Conservation (phyloP, 2,113 vertebrate genomes). For the Sialia sialis region DNA sequence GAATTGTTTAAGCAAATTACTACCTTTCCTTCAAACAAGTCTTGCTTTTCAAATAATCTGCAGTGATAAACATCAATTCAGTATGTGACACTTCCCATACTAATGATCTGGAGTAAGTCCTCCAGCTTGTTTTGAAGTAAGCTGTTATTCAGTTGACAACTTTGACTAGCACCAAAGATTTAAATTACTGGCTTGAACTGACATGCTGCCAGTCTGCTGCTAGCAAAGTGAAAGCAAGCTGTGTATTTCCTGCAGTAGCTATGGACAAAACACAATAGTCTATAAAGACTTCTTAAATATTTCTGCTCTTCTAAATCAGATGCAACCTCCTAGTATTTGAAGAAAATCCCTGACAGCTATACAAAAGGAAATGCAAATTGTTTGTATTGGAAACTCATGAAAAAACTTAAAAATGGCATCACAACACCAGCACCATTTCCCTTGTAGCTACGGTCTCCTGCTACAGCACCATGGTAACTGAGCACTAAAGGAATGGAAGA, state of each 20-base stretch:
- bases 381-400: background rate
- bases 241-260: background rate
- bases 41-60: slow-evolving; percentile 30
- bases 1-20: background rate
- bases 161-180: slow-evolving; percentile 50
- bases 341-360: background rate
- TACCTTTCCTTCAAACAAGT: background rate
- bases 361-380: background rate
- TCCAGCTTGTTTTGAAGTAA: slow-evolving; percentile 38
- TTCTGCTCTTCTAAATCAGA: background rate
- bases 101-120: slow-evolving; percentile 31
- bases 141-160: slow-evolving; percentile 51
- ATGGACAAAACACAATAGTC: background rate
- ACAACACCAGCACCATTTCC: background rate
- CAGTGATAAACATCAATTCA: slow-evolving; percentile 43
- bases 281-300: background rate
- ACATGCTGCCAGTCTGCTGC: slow-evolving; percentile 11
- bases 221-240: background rate
- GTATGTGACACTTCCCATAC: slow-evolving; percentile 23
- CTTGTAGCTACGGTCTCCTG: background rate
- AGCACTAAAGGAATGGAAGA: background rate
- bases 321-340: background rate
- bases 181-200: slow-evolving; percentile 47
- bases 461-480: slow-evolving; percentile 13
- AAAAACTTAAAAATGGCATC: background rate